These are phyloP conservation scores for Leptobrachium leishanense DNA, from an alignment of 2,113 vertebrate genomes.

Conservation along the genomic window DNA sequence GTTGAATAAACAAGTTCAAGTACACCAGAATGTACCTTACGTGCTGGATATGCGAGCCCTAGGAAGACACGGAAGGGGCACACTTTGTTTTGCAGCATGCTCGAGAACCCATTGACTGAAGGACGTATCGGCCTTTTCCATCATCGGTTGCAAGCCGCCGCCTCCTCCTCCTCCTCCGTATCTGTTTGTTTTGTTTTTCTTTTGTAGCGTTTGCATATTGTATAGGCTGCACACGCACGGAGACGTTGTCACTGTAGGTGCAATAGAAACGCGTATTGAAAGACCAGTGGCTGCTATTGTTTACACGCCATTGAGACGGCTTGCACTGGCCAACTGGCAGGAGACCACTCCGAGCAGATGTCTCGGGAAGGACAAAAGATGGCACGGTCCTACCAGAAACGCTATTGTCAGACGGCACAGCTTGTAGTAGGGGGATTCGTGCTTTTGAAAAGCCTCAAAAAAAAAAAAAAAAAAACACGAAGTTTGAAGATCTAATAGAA, in stretches of 20 bases:
- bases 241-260: conserved; percentile 42
- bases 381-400: conserved; percentile 68
- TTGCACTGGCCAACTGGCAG: conserved; percentile 68
- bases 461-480: not conserved
- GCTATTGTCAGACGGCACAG: conserved; percentile 62
- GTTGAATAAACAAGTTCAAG: not conserved
- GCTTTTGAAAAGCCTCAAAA: conserved; percentile 47
- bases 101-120: conserved; percentile 54
- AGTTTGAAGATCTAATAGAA: conserved; percentile 58
- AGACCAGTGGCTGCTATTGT: conserved; percentile 62
- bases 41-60: conserved; percentile 13
- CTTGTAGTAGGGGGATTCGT: not conserved
- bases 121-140: conserved; percentile 67
- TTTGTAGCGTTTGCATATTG: conserved; percentile 57
- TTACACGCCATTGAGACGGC: conserved; percentile 58
- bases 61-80: not conserved
- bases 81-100: conserved; percentile 59
- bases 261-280: conserved; percentile 25
- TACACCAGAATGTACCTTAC: conserved; percentile 27
- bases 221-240: conserved; percentile 30
- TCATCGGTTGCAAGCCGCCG: conserved; percentile 51
- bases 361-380: conserved; percentile 79
- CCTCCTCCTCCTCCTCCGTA: conserved; percentile 43
- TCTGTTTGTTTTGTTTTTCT: not conserved
- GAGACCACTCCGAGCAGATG: conserved; percentile 83